phyloP scores from a whole-genome alignment of 2,113 vertebrate genomes.

The Oophaga pumilio region DNA sequence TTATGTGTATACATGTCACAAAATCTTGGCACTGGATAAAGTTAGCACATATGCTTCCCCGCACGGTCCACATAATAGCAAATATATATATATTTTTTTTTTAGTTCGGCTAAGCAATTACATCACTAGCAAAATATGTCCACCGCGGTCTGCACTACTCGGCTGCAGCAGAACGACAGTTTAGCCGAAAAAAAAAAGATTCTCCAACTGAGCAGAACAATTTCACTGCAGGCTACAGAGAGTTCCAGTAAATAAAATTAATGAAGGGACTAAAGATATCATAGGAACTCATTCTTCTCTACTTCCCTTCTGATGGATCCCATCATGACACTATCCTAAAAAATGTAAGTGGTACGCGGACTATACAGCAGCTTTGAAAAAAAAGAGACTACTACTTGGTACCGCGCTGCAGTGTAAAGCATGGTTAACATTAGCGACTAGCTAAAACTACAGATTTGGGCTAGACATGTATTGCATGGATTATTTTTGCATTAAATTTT shows the following conservation, averaged over 20 bases:
- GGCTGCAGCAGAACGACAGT: neutral
- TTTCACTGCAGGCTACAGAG: neutral
- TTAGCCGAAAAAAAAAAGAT: neutral
- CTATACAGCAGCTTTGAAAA: neutral
- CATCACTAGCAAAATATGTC: slow-evolving; percentile 5
- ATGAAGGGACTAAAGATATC: slow-evolving; percentile 15
- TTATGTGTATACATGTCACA: neutral
- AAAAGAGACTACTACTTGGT: neutral
- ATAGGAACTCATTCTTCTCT: neutral
- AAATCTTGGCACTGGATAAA: neutral
- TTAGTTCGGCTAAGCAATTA: neutral
- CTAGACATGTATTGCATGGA: too few species aligned
- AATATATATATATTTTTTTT: neutral
- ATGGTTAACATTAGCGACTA: neutral
- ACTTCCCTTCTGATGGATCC: slow-evolving; percentile 2
- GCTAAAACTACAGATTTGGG: too few species aligned
- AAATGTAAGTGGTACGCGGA: neutral
- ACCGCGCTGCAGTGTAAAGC: neutral
- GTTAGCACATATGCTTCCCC: neutral
- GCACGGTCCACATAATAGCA: neutral
- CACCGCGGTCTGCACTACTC: neutral
- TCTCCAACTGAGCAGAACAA: slow-evolving; percentile 19
- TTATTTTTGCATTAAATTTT: too few species aligned
- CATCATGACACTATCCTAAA: slow-evolving; percentile 5
- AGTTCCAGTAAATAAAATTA: slow-evolving; percentile 6